These are phyloP conservation scores for Zoanthus solanderi DNA, from an alignment of 92 coral and sea anemone species.

Conservation along the genomic window DNA sequence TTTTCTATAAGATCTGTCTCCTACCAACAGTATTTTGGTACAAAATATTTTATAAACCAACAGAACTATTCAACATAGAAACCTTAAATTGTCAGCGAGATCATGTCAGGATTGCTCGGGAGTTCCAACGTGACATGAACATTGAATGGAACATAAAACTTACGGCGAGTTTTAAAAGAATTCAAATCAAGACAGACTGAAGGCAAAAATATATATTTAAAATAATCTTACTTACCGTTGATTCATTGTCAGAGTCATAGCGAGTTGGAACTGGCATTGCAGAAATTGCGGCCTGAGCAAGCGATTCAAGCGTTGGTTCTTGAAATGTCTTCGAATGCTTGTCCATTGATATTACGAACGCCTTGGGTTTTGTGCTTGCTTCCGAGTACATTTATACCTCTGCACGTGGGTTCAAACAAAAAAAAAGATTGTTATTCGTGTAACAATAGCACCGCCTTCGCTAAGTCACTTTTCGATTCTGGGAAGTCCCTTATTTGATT, in stretches of 20 bases:
- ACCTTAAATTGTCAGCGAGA: background rate
- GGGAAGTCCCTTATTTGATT: conserved; percentile 41
- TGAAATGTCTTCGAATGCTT: background rate
- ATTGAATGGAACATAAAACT: background rate
- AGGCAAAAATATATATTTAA: background rate
- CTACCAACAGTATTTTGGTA: background rate
- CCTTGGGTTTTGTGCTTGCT: conserved; percentile 10
- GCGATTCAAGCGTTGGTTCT: conserved; percentile 36
- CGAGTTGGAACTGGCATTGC: conserved; percentile 81
- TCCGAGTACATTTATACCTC: conserved; percentile 49
- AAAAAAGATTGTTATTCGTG: background rate
- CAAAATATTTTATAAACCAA: background rate
- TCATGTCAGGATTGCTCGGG: no score
- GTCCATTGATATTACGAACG: conserved; percentile 40
- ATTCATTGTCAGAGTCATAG: conserved; percentile 88
- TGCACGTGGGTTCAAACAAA: conserved; percentile 39
- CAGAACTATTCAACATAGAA: background rate
- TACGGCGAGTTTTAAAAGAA: conserved; percentile 10
- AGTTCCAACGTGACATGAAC: background rate
- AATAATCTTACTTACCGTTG: conserved; percentile 70
- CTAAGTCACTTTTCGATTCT: conserved; percentile 31
- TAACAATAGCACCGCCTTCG: background rate
- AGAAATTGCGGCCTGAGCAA: conserved; percentile 48
- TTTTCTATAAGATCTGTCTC: background rate
- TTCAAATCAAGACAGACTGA: background rate